Base-by-base conservation (phyloP, 2,797 vertebrate species). In the Parauchenoglanis punctatus region DNA sequence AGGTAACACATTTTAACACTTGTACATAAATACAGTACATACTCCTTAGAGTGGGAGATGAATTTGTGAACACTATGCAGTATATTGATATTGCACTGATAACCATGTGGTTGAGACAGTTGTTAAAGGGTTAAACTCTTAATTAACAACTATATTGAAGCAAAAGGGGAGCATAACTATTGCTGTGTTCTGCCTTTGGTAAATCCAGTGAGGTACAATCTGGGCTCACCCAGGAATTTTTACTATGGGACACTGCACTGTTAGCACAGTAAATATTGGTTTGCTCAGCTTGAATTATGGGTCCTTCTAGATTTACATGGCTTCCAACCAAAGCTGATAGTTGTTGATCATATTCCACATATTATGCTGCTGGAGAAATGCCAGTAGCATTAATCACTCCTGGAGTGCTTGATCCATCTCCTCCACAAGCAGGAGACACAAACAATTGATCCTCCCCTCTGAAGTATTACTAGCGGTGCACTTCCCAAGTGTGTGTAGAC, bases 381-480 rank as follows among this genome's bases (percentile, higher is more conserved):
- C 49, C 68, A 91, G 91, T 92, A 76, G 88, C 90, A 84, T 91
- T 93, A 93, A 95, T 95, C 92, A 93, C 92, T 93, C 92, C 87
- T 28, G 44, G 91, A 91, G 92, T 86, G 91, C 92, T 94, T 93
- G 93, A 94, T 95, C 92, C 94, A 94, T 94, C 92, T 89, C 87
- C 84, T 68, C 40, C 90, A 87, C 88, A 91, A 87, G 89, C 44
- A 82, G 83, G 75, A 88, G 90, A 86, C 25, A 17, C 85, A 85
- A 91, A 92, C 92, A 89, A 91, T 86, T 65, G 63, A 86, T 77
- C 88, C n/a, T 40, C 87, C 86, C 70, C 11, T 90, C 88, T 84
- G 67, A 59, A 86, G 88, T 44, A 80, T 89, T 86, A 72, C 85
- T 88, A 35, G 84, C 58, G 54, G 68, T 86, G 0, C 83, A 65